phyloP scores from a whole-genome alignment of 2,797 vertebrate genomes.

The Miichthys miiuy region DNA sequence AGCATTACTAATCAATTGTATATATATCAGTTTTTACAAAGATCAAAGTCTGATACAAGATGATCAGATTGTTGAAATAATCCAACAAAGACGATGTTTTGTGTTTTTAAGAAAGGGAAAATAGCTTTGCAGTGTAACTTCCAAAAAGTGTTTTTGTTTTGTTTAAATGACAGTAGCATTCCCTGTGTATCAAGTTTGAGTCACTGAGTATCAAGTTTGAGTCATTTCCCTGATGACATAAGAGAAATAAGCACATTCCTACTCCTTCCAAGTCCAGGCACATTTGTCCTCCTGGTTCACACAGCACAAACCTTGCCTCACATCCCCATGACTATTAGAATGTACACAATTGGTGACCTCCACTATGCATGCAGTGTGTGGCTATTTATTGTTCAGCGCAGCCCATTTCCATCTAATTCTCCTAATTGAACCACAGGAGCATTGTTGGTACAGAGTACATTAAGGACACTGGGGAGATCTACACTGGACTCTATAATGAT shows the following conservation, averaged over 20 bases:
- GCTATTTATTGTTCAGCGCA: conserved; percentile 12
- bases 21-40: too few relatives aligned
- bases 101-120: not conserved
- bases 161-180: not conserved
- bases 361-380: conserved; percentile 3
- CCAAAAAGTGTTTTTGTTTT: too few relatives aligned
- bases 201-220: not conserved
- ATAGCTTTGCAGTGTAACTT: not conserved
- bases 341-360: conserved; percentile 4
- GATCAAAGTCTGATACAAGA: not conserved
- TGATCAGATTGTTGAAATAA: not conserved
- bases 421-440: conserved; percentile 32
- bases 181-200: too few relatives aligned
- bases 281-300: too few relatives aligned
- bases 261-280: too few relatives aligned
- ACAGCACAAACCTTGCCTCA: not conserved
- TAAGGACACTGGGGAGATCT: conserved; percentile 25
- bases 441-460: conserved; percentile 22
- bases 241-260: too few relatives aligned
- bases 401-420: conserved; percentile 30
- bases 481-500: not conserved
- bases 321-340: not conserved
- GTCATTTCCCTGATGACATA: not conserved
- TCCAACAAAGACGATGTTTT: too few relatives aligned
- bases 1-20: too few relatives aligned